A percentile compares a stretch with the other conserved stretches of the same genome.
Evolutionary conservation across 2,888 invertebrate genomes (phyloP).

Genomic region (Ophraella communa): DNA sequence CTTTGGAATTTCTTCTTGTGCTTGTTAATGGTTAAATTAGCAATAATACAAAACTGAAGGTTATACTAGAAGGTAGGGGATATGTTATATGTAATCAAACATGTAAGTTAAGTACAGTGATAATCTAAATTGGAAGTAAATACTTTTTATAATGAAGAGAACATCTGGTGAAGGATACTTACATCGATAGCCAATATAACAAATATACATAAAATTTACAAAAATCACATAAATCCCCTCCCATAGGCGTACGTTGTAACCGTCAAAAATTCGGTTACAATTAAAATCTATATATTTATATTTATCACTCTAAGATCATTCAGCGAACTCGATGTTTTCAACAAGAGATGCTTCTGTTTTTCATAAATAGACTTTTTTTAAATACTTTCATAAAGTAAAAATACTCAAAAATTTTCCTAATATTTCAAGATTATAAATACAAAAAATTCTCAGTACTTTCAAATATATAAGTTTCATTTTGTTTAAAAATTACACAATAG

Average conservation of each 20-base stretch:
- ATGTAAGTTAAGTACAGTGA: too few relatives aligned
- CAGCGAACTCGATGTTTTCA: slow-evolving; percentile 38
- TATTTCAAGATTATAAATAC: slow-evolving; percentile 42
- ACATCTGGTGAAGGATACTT: not conserved
- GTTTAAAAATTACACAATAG: slow-evolving; percentile 36
- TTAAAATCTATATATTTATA: too few relatives aligned
- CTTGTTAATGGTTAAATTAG: too few relatives aligned
- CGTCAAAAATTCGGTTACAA: slow-evolving; percentile 49
- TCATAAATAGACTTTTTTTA: slow-evolving; percentile 24
- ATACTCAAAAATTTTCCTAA: slow-evolving; percentile 40
- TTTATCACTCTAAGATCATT: slow-evolving; percentile 33
- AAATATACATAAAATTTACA: slow-evolving; percentile 1
- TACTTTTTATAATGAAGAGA: not conserved
- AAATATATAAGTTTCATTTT: slow-evolving; percentile 41
- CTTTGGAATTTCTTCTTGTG: too few relatives aligned
- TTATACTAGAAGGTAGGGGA: too few relatives aligned
- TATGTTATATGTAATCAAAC: too few relatives aligned
- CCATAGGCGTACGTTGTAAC: slow-evolving; percentile 1
- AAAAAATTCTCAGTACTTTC: slow-evolving; percentile 45
- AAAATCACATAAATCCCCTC: slow-evolving; percentile 3
- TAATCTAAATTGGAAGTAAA: not conserved
- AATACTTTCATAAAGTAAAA: slow-evolving; percentile 30
- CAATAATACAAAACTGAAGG: too few relatives aligned
- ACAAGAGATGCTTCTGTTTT: slow-evolving; percentile 39
- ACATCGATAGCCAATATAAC: not conserved